These are phyloP conservation scores for Pterois miles DNA, from an alignment of 2,797 vertebrate species.

Conservation along the genomic window DNA sequence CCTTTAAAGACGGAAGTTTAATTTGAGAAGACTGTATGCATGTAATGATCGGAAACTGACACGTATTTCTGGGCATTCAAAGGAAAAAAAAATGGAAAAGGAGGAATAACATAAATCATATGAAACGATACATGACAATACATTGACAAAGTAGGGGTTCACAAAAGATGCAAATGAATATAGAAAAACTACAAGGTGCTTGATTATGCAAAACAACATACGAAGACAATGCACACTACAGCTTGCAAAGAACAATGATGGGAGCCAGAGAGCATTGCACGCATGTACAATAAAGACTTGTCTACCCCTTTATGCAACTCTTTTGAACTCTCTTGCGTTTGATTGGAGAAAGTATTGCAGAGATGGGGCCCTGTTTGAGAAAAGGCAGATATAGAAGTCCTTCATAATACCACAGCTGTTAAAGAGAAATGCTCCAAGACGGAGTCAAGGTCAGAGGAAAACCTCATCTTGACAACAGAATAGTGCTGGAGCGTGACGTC, in stretches of 20 bases:
- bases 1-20: no score
- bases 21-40: no score
- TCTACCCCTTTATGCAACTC: background rate
- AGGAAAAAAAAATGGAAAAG: no score
- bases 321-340: no score
- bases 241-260: background rate
- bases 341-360: background rate
- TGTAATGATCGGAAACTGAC: no score
- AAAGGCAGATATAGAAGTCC: slow-evolving; percentile 5
- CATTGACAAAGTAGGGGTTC: background rate
- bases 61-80: no score
- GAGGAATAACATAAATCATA: no score
- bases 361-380: background rate
- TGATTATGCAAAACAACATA: slow-evolving; percentile 3
- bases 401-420: slow-evolving; percentile 13
- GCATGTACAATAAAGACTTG: background rate
- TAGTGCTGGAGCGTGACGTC: slow-evolving; percentile 61
- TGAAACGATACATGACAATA: no score
- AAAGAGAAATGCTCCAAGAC: slow-evolving; percentile 21
- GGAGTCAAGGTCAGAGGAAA: slow-evolving; percentile 68
- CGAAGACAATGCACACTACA: background rate
- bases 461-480: slow-evolving; percentile 61
- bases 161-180: background rate
- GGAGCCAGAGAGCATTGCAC: background rate
- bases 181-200: background rate